Evolutionary conservation across 2,888 invertebrate genomes (phyloP), one percentile per base, ranked within the genome.

Genomic region (Disparrhopalites patrizii): DNA sequence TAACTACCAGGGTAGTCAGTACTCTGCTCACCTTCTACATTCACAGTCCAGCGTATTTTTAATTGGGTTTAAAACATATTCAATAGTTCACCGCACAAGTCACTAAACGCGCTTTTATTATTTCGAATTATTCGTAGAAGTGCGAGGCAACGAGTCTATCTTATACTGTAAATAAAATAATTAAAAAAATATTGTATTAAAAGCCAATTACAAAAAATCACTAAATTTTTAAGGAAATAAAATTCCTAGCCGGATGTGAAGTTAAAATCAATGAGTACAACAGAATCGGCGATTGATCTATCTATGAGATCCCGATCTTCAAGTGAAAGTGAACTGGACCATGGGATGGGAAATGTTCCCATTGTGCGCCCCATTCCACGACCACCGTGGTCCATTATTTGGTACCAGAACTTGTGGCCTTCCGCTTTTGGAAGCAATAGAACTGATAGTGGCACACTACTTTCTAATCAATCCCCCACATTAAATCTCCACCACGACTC

Each of bases 311-410:
- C 58, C 27, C 23, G 31, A 36, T 38, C 64, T 57, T 47, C 63
- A 8, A 28, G 51, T 28, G 54, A 36, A 63, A 63, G 15, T 56
- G 68, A 54, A 3, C 62, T 43, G 15, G 62, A n/a, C 38, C 54
- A 10, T n/a, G 23, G 7, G 7, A 10, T 5, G 20, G 27, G 30
- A 18, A 58, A 50, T 57, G 23, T 23, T 31, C 10, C 33, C 15
- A 70, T 74, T 57, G 66, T 75, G 8, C 55, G 72, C 61, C 75
- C 75, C 1, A 70, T 68, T 51, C 74, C 75, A 33, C 65, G 74
- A 68, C 75, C 73, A 31, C 71, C 75, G 0, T 75, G 75, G 74
- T 68, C 75, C 5, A 74, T 73, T 20, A 51, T 74, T 13, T 75
- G 75, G 75, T 75, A 75, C 57, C 73, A 72, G 47, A 75, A 70